Percentiles rank a stretch among this genome's conserved stretches.
Conservation (phyloP, 2,113 vertebrate genomes). For the Alces alces region DNA sequence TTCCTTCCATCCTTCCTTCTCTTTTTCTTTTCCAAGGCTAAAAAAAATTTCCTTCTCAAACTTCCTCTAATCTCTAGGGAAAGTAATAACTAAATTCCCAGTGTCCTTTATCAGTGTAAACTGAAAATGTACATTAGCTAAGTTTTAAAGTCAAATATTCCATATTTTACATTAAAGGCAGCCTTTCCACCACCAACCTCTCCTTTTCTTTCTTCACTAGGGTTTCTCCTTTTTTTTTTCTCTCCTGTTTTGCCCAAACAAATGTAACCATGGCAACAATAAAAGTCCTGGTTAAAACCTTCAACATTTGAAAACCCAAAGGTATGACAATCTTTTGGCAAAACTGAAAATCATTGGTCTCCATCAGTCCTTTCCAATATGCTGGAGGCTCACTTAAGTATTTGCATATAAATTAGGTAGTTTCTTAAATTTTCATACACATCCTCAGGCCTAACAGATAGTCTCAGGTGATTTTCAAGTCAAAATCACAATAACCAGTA, state of each 20-base stretch:
- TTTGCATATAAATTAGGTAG: constrained; percentile 21
- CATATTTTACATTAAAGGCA: background rate
- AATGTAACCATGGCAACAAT: background rate
- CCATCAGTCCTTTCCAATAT: background rate
- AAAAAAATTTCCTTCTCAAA: background rate
- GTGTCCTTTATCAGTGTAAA: background rate
- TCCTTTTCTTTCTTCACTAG: background rate
- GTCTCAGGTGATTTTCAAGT: constrained; percentile 19
- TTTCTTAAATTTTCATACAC: background rate
- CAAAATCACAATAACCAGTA: background rate
- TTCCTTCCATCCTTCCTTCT: background rate
- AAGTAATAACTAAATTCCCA: background rate
- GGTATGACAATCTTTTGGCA: background rate
- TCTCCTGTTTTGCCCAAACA: background rate
- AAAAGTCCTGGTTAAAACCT: background rate
- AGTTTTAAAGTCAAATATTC: background rate
- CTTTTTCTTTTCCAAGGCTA: background rate
- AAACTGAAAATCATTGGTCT: background rate
- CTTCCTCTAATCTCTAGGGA: background rate
- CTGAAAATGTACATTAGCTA: background rate
- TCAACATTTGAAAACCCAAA: background rate
- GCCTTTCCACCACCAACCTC: background rate
- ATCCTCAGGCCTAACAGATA: background rate
- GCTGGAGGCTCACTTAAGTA: background rate
- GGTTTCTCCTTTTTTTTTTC: background rate